Percentiles rank a stretch among this genome's conserved stretches.
Conservation (phyloP, 2,797 vertebrate genomes). For the Emydoidea blandingii region DNA sequence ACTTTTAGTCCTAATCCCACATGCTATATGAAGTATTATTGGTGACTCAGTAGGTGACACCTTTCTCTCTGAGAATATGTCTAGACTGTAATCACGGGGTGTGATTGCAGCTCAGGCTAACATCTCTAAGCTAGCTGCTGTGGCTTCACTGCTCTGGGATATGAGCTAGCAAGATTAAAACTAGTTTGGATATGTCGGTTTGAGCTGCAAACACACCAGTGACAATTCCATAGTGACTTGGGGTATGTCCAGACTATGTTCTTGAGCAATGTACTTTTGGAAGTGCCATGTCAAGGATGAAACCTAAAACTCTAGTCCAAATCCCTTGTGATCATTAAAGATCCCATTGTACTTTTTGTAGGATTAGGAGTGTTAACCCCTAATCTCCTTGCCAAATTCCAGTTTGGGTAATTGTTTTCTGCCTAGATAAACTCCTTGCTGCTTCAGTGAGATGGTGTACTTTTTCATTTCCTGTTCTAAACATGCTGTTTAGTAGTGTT, state of each 20-base stretch:
- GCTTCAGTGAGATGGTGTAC: not conserved
- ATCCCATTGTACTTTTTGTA: not conserved
- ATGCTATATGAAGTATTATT: not conserved
- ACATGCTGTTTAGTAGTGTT: not conserved
- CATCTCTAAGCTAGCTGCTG: not conserved
- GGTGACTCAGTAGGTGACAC: not conserved
- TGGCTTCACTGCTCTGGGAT: not conserved
- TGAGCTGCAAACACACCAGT: not conserved
- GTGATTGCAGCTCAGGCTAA: not conserved
- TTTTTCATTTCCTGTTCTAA: not conserved
- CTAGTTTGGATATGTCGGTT: not conserved
- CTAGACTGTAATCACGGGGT: not conserved
- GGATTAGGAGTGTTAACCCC: not conserved
- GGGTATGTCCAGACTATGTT: not conserved
- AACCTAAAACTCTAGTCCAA: not conserved
- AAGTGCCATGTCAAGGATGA: not conserved
- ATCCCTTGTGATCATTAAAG: not conserved
- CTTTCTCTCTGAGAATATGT: not conserved
- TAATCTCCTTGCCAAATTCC: conserved; percentile 18
- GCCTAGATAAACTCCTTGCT: not conserved
- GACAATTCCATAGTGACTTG: too few species aligned
- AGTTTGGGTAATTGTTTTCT: not conserved
- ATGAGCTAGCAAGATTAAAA: not conserved
- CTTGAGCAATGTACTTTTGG: not conserved
- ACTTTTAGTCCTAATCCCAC: not conserved